These are phyloP conservation scores for Laticauda laticaudata DNA, from an alignment of 2,113 vertebrate species.

Conservation along the genomic window DNA sequence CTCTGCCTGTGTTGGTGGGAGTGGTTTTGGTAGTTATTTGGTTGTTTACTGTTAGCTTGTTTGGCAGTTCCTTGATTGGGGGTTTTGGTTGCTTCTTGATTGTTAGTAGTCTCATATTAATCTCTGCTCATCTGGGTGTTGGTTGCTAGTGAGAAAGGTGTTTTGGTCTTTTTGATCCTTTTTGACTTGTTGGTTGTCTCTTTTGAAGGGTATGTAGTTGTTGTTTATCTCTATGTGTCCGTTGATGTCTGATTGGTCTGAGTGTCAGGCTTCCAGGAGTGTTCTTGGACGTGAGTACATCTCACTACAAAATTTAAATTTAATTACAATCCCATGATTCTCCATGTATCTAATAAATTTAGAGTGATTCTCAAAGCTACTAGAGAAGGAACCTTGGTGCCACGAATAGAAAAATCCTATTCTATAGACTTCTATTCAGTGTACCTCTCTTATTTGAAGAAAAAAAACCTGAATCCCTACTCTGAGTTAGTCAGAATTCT, in stretches of 20 bases:
- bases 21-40: too few relatives aligned
- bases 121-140: too few relatives aligned
- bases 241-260: background rate
- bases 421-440: background rate
- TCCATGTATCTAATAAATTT: background rate
- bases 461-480: background rate
- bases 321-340: background rate
- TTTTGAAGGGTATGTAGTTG: background rate
- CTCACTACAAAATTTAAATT: background rate
- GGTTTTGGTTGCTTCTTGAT: too few relatives aligned
- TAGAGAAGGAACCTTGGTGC: background rate
- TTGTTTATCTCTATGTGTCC: background rate
- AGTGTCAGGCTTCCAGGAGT: background rate
- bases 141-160: too few relatives aligned
- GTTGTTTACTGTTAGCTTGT: too few relatives aligned
- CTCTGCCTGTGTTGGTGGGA: too few relatives aligned
- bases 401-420: background rate
- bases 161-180: too few relatives aligned
- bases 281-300: background rate
- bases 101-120: too few relatives aligned
- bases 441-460: background rate
- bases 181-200: background rate
- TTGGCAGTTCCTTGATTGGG: too few relatives aligned
- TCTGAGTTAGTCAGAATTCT: background rate
- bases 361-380: background rate